Conservation (phyloP, 2,888 invertebrate species). For the Fissipunctia ypsillon region DNA sequence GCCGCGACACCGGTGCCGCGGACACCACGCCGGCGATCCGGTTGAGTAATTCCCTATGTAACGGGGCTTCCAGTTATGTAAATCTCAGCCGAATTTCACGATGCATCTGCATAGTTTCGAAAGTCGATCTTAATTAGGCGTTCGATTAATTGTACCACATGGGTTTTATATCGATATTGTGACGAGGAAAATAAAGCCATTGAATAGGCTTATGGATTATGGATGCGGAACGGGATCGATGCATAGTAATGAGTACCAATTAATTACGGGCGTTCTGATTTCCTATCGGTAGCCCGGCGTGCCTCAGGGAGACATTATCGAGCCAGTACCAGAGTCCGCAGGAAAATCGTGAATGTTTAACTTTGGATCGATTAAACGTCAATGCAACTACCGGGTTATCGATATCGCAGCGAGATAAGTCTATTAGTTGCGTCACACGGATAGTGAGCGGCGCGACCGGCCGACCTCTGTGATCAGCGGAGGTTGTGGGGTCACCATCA, state of each 20-base stretch:
- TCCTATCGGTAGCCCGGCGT: slow-evolving; percentile 71
- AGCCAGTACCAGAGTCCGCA: slow-evolving; percentile 58
- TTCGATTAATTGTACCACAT: slow-evolving; percentile 74
- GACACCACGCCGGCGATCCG: slow-evolving; percentile 79
- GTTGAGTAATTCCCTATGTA: slow-evolving; percentile 88
- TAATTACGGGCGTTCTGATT: slow-evolving; percentile 74
- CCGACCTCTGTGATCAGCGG: slow-evolving; percentile 61
- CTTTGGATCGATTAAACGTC: slow-evolving; percentile 77
- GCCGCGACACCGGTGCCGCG: slow-evolving; percentile 62
- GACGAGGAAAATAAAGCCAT: slow-evolving; percentile 67
- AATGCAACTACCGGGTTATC: slow-evolving; percentile 77
- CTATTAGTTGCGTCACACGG: slow-evolving; percentile 72
- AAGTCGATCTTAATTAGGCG: slow-evolving; percentile 83
- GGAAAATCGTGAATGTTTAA: slow-evolving; percentile 70
- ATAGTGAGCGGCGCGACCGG: slow-evolving; percentile 57
- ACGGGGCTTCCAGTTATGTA: slow-evolving; percentile 90
- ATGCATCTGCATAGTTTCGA: slow-evolving; percentile 82
- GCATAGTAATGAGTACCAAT: slow-evolving; percentile 76
- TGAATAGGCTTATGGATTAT: slow-evolving; percentile 73
- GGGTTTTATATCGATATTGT: slow-evolving; percentile 67
- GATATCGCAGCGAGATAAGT: slow-evolving; percentile 75
- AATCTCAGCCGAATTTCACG: slow-evolving; percentile 89
- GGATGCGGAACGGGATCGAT: slow-evolving; percentile 71
- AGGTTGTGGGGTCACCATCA: slow-evolving; percentile 70
- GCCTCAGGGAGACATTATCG: slow-evolving; percentile 75